These are phyloP conservation scores for Benthosema pterotum DNA, from an alignment of 2,797 vertebrate species.

Conservation along the genomic window DNA sequence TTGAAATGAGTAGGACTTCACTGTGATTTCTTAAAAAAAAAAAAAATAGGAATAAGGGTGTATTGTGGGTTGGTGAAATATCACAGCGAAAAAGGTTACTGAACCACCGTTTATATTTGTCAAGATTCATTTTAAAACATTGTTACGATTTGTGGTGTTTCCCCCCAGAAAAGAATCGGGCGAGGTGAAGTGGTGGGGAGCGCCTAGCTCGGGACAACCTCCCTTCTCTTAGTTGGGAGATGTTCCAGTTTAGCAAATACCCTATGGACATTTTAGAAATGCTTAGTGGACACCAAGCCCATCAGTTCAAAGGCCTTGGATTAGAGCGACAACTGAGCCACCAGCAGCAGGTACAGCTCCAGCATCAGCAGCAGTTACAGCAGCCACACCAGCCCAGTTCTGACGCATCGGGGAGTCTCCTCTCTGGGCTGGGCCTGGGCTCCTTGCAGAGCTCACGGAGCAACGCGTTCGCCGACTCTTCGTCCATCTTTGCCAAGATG, in stretches of 20 bases:
- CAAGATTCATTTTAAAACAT: conserved; percentile 1
- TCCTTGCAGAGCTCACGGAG: conserved; percentile 79
- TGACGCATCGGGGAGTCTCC: conserved; percentile 77
- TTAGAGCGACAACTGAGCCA: conserved; percentile 82
- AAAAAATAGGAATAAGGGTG: conserved; percentile 28
- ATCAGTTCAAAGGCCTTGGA: conserved; percentile 86
- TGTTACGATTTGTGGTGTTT: conserved; percentile 24
- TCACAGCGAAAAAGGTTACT: not conserved
- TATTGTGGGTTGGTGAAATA: conserved; percentile 26
- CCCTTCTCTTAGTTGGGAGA: conserved; percentile 61
- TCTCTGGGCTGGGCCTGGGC: conserved; percentile 81
- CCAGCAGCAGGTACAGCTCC: conserved; percentile 84
- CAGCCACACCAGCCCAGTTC: conserved; percentile 79
- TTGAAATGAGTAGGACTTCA: conserved; percentile 31
- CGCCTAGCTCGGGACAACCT: conserved; percentile 39
- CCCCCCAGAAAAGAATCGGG: conserved; percentile 1
- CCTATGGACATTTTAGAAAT: conserved; percentile 88
- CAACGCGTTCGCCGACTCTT: conserved; percentile 82
- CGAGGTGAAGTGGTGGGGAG: not conserved
- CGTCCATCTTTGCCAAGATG: conserved; percentile 85
- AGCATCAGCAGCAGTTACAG: conserved; percentile 85
- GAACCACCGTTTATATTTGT: no score
- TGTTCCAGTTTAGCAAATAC: conserved; percentile 88
- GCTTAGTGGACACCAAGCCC: conserved; percentile 86
- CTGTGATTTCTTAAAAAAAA: conserved; percentile 43